Evolutionary conservation across 1,140 invertebrate species (phyloP).

Genomic region (Microvelia longipes): DNA sequence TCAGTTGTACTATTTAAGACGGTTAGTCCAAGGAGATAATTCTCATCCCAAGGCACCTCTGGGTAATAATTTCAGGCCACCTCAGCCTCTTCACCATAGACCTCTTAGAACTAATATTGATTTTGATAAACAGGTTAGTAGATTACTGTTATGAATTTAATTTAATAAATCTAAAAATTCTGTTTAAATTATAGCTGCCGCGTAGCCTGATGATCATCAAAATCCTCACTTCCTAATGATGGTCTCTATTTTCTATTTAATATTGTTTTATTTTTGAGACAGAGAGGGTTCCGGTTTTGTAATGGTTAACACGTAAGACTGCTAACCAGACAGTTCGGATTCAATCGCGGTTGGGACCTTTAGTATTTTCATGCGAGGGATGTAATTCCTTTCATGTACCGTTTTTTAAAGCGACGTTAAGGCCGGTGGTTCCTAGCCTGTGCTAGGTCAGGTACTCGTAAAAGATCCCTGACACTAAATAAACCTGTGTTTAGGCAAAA

Average conservation of each 20-base stretch:
- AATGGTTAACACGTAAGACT: no score
- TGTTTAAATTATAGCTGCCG: neutral
- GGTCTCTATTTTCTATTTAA: neutral
- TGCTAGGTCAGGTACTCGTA: no score
- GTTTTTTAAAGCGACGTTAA: no score
- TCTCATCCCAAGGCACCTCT: slow-evolving; percentile 72
- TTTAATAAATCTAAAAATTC: neutral
- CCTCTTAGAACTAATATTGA: slow-evolving; percentile 90
- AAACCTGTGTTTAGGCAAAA: no score
- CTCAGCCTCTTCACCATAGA: slow-evolving; percentile 74
- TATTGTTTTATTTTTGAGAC: neutral
- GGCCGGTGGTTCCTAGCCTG: no score
- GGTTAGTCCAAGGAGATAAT: slow-evolving; percentile 73
- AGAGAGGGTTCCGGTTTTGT: no score
- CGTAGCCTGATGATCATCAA: neutral
- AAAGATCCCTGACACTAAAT: no score
- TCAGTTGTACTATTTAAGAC: slow-evolving; percentile 62
- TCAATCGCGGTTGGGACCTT: no score
- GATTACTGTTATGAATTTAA: slow-evolving; percentile 20
- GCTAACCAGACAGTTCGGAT: no score
- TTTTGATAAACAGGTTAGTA: slow-evolving; percentile 63
- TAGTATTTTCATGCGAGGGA: no score
- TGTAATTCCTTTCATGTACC: no score
- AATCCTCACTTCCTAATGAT: neutral
- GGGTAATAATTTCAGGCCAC: slow-evolving; percentile 83